phyloP scores from a whole-genome alignment of 1,140 invertebrate species.

The Drosophila guanche region DNA sequence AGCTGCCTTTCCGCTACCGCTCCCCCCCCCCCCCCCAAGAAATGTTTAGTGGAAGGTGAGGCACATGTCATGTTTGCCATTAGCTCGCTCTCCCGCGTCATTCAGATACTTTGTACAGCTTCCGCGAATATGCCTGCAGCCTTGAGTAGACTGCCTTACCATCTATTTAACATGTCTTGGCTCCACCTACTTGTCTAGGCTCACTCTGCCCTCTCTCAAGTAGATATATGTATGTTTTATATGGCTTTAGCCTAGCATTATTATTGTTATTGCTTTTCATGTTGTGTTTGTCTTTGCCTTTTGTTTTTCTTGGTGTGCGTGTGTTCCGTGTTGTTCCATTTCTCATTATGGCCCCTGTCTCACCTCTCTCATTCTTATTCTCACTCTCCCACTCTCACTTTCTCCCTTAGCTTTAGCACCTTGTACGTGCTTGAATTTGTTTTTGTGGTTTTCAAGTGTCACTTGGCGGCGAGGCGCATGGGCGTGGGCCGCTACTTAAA shows the following conservation, averaged over 20 bases:
- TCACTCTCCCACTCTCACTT: too few species aligned
- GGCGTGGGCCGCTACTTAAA: slow-evolving; percentile 30
- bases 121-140: too few species aligned
- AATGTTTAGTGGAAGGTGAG: too few species aligned
- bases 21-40: not conserved
- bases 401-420: too few species aligned
- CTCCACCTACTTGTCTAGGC: too few species aligned
- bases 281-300: slow-evolving; percentile 22
- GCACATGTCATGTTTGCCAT: too few species aligned
- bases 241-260: slow-evolving; percentile 45
- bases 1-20: not conserved
- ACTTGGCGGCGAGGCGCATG: slow-evolving; percentile 15
- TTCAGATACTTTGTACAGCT: too few species aligned
- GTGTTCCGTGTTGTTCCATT: slow-evolving; percentile 11
- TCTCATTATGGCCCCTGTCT: slow-evolving; percentile 35
- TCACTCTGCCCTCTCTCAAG: too few species aligned
- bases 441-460: slow-evolving; percentile 73
- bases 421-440: slow-evolving; percentile 28
- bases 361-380: too few species aligned
- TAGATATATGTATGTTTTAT: slow-evolving; percentile 50
- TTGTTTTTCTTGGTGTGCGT: slow-evolving; percentile 41
- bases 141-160: too few species aligned
- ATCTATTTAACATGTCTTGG: too few species aligned
- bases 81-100: too few species aligned
- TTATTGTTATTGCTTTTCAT: slow-evolving; percentile 54